These are phyloP conservation scores for Hydropotes inermis DNA, from an alignment of 2,113 vertebrate species.

Conservation along the genomic window DNA sequence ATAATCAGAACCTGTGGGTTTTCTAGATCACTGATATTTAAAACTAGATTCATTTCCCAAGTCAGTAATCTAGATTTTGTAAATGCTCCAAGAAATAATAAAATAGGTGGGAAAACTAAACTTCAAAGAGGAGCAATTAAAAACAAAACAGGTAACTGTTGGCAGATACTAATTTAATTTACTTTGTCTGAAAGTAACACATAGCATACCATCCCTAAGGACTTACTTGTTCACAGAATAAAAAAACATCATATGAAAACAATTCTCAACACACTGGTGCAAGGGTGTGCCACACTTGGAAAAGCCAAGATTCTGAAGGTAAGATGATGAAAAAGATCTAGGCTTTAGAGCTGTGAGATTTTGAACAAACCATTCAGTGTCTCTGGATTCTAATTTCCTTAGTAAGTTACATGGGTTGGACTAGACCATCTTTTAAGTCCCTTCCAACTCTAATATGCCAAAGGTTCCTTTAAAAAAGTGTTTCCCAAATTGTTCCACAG, in stretches of 20 bases:
- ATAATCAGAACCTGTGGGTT: conserved; percentile 36
- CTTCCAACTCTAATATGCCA: neutral
- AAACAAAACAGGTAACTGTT: neutral
- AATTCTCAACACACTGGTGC: neutral
- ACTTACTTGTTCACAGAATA: neutral
- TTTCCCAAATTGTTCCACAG: neutral
- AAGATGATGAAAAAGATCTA: neutral
- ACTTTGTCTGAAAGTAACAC: conserved; percentile 10
- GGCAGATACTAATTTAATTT: neutral
- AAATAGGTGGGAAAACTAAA: neutral
- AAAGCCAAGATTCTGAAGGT: neutral
- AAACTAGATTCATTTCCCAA: conserved; percentile 47
- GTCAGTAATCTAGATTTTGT: conserved; percentile 14
- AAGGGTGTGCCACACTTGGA: neutral
- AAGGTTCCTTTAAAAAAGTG: conserved; percentile 19
- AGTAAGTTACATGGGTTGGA: neutral
- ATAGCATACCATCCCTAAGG: neutral
- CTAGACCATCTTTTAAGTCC: neutral
- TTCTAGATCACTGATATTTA: conserved; percentile 49
- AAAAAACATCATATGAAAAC: neutral
- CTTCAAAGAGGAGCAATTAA: neutral
- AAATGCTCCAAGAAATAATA: conserved; percentile 26
- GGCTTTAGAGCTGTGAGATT: neutral
- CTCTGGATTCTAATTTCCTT: conserved; percentile 19
- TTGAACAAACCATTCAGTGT: neutral